A percentile compares a stretch with the other conserved stretches of the same genome.
phyloP scores from a whole-genome alignment of 2,888 invertebrate genomes.

The Julus scanicus region DNA sequence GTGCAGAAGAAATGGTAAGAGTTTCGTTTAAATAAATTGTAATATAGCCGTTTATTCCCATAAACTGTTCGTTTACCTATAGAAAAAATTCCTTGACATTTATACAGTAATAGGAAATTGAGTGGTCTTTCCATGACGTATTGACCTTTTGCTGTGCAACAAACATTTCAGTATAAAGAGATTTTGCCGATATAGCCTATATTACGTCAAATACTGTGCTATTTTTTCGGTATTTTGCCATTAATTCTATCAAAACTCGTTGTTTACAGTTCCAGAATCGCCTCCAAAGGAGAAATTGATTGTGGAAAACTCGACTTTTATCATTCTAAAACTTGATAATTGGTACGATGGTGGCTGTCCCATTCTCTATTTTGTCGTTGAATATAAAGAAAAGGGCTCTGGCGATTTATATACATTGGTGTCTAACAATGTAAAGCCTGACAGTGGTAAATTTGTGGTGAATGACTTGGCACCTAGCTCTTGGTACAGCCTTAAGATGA shows the following conservation, averaged over 20 bases:
- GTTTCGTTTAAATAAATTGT: not conserved
- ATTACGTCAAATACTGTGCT: not conserved
- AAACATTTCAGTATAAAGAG: not conserved
- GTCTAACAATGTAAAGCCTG: constrained; percentile 61
- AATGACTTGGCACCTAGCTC: constrained; percentile 56
- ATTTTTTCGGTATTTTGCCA: not conserved
- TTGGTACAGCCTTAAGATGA: constrained; percentile 56
- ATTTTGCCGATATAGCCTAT: not conserved
- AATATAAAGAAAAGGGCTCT: constrained; percentile 53
- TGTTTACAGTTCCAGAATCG: constrained; percentile 57
- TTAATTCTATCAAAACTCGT: not conserved
- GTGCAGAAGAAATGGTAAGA: not conserved
- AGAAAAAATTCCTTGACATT: not conserved
- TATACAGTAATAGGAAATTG: not conserved
- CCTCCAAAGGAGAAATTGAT: constrained; percentile 58
- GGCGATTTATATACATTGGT: constrained; percentile 59
- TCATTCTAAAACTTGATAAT: constrained; percentile 55
- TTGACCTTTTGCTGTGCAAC: not conserved
- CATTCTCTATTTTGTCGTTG: constrained; percentile 58
- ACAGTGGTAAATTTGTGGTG: constrained; percentile 58
- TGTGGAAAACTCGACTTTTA: constrained; percentile 57
- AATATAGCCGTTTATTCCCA: too few relatives aligned
- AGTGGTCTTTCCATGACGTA: not conserved
- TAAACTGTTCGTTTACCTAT: not conserved
- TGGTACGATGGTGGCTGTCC: constrained; percentile 59